Conservation (phyloP, 2,888 invertebrate species). For the Campoplex nolae region DNA sequence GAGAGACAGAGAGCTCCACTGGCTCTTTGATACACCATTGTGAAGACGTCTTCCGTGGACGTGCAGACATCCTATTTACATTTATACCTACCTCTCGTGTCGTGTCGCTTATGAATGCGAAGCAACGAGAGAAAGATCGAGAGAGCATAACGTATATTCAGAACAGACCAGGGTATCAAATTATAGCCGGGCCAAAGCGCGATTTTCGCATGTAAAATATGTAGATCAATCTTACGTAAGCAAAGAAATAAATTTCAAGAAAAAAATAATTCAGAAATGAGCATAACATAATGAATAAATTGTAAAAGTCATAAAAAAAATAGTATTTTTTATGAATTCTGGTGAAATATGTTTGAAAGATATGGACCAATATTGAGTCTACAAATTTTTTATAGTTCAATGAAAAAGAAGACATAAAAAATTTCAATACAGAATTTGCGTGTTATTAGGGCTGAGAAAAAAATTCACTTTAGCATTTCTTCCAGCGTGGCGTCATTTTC, state of each 20-base stretch:
- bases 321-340: background rate
- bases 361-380: background rate
- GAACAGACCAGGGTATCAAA: conserved; percentile 5
- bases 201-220: conserved; percentile 15
- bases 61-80: conserved; percentile 82
- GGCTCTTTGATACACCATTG: conserved; percentile 78
- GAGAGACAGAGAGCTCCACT: background rate
- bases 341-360: background rate
- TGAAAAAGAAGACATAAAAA: background rate
- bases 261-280: background rate
- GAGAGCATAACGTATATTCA: conserved; percentile 39
- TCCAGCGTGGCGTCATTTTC: background rate
- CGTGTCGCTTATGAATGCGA: conserved; percentile 72
- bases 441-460: background rate
- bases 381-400: background rate
- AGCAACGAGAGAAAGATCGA: conserved; percentile 56
- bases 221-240: conserved; percentile 1
- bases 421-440: background rate
- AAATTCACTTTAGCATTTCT: background rate
- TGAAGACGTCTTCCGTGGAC: conserved; percentile 78
- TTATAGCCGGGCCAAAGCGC: background rate
- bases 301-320: background rate
- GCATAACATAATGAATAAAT: background rate
- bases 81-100: conserved; percentile 79
- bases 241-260: background rate